phyloP scores from a whole-genome alignment of 1,140 invertebrate species.

The Zaprionus kolodkinae region DNA sequence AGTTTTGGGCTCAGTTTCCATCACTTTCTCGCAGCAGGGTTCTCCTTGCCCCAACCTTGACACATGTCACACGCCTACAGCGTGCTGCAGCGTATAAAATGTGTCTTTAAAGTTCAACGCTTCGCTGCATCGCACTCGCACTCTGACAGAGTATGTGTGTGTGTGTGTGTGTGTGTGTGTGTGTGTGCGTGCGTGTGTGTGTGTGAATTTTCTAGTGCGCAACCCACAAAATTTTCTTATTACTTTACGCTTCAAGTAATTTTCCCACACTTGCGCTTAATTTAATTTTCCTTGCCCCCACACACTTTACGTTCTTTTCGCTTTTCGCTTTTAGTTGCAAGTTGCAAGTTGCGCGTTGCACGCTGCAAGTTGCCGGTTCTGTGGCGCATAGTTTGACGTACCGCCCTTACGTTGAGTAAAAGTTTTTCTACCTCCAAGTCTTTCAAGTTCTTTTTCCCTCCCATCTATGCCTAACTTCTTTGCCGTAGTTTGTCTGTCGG shows the following conservation, averaged over 20 bases:
- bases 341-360: slow-evolving; percentile 28
- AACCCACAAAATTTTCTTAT: slow-evolving; percentile 70
- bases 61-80: slow-evolving; percentile 56
- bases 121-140: slow-evolving; percentile 34
- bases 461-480: neutral
- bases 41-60: slow-evolving; percentile 62
- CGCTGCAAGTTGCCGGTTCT: slow-evolving; percentile 9
- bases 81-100: slow-evolving; percentile 15
- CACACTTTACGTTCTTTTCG: slow-evolving; percentile 47
- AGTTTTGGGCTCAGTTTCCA: slow-evolving; percentile 34
- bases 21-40: slow-evolving; percentile 53
- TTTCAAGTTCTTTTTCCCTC: neutral
- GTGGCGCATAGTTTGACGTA: slow-evolving; percentile 25
- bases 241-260: slow-evolving; percentile 77
- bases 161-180: neutral
- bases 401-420: slow-evolving; percentile 43
- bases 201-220: slow-evolving; percentile 35
- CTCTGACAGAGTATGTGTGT: neutral
- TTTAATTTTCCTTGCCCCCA: slow-evolving; percentile 63
- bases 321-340: slow-evolving; percentile 53
- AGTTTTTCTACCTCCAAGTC: slow-evolving; percentile 48
- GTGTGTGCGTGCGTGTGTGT: neutral
- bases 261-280: slow-evolving; percentile 79
- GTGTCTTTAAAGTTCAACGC: slow-evolving; percentile 58
- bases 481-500: slow-evolving; percentile 33